phyloP scores from a whole-genome alignment of 2,888 invertebrate species.

The Drosophila peninsularis region DNA sequence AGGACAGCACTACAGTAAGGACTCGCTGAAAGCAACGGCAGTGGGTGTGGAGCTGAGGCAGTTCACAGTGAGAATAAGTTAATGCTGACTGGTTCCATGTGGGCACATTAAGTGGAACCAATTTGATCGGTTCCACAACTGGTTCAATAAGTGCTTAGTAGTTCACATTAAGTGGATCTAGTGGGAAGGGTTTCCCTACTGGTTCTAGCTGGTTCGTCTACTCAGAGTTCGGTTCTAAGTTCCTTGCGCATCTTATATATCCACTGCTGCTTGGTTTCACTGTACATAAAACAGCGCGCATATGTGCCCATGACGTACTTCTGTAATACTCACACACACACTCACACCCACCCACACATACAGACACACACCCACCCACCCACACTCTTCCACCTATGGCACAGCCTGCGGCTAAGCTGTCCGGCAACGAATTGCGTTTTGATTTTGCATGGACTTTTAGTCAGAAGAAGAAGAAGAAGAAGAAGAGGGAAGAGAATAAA shows the following conservation, averaged over 20 bases:
- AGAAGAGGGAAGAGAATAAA: slow-evolving; percentile 19
- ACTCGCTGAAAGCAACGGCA: neutral
- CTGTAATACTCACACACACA: neutral
- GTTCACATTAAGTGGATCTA: neutral
- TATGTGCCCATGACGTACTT: slow-evolving; percentile 58
- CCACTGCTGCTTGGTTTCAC: slow-evolving; percentile 7
- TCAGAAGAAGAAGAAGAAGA: slow-evolving; percentile 3
- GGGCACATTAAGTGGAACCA: too few relatives aligned
- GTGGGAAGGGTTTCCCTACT: neutral
- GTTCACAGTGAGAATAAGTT: neutral
- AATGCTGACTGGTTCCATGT: too few relatives aligned
- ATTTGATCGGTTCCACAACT: too few relatives aligned
- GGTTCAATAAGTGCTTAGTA: too few relatives aligned
- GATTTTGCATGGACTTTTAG: slow-evolving; percentile 74
- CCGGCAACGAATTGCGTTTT: slow-evolving; percentile 69
- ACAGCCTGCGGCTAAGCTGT: slow-evolving; percentile 58
- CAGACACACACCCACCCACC: neutral
- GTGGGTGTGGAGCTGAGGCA: neutral
- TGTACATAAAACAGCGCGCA: slow-evolving; percentile 35
- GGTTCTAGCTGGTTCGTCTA: neutral
- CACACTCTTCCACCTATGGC: slow-evolving; percentile 6
- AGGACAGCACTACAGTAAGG: neutral
- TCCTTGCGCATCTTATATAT: neutral
- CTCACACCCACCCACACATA: neutral
- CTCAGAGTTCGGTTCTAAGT: neutral